phyloP scores from a whole-genome alignment of 2,888 invertebrate genomes.

The Drosophila melanocephala region DNA sequence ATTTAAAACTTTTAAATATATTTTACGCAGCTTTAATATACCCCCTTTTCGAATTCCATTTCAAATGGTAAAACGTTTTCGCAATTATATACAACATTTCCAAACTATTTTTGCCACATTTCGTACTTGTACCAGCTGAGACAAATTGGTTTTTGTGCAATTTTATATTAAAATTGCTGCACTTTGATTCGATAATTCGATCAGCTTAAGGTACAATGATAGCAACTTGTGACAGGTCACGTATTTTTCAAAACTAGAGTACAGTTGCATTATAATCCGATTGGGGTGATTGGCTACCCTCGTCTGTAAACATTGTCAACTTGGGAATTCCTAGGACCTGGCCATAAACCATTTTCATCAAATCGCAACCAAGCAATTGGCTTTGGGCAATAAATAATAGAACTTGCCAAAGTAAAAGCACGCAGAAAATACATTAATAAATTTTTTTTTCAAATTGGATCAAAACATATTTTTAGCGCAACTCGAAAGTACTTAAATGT shows the following conservation, averaged over 20 bases:
- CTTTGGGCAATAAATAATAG: slow-evolving; percentile 33
- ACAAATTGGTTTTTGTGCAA: slow-evolving; percentile 11
- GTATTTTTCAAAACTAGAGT: slow-evolving; percentile 33
- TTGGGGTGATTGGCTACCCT: slow-evolving; percentile 21
- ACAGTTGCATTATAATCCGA: slow-evolving; percentile 1
- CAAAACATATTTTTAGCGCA: neutral
- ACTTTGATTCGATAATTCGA: slow-evolving; percentile 20
- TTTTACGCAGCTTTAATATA: neutral
- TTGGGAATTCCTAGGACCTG: slow-evolving; percentile 3
- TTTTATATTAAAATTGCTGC: slow-evolving; percentile 7
- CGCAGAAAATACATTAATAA: slow-evolving; percentile 31
- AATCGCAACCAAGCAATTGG: slow-evolving; percentile 23
- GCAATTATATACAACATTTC: neutral
- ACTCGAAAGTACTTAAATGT: neutral
- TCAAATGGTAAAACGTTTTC: neutral
- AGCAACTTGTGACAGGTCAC: slow-evolving; percentile 45
- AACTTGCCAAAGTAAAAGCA: slow-evolving; percentile 17
- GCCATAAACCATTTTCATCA: slow-evolving; percentile 16
- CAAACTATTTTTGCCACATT: slow-evolving; percentile 18
- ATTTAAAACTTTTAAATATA: neutral
- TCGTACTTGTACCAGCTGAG: slow-evolving; percentile 7
- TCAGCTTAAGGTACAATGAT: slow-evolving; percentile 18
- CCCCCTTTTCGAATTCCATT: neutral
- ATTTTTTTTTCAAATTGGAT: slow-evolving; percentile 1
- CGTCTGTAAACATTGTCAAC: slow-evolving; percentile 16